Percentiles rank a stretch among this genome's conserved stretches.
These are phyloP conservation scores for Anguilla pacifica DNA, from an alignment of 2,797 vertebrate genomes.

Conservation along the genomic window DNA sequence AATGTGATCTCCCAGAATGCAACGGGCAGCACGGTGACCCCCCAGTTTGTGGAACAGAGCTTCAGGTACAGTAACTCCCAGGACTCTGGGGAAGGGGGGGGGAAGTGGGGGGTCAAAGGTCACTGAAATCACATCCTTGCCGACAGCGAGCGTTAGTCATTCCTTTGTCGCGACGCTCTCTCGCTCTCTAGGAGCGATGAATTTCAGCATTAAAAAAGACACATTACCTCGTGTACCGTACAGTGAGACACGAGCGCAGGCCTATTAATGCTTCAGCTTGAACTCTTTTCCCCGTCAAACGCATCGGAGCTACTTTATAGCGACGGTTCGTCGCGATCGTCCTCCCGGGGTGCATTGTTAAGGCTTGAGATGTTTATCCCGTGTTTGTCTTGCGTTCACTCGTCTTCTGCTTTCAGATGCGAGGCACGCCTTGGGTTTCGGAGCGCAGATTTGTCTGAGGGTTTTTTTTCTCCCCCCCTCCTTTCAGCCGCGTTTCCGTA, in stretches of 20 bases:
- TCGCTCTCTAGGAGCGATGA: background rate
- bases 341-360: conserved; percentile 72
- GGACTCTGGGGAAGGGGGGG: background rate
- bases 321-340: conserved; percentile 70
- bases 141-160: conserved; percentile 6
- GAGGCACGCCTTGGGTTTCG: conserved; percentile 26
- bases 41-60: background rate
- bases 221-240: conserved; percentile 8
- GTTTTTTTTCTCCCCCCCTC: background rate
- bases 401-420: conserved; percentile 66
- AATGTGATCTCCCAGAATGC: conserved; percentile 14
- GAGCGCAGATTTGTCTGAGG: background rate
- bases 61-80: conserved; percentile 9
- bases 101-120: background rate
- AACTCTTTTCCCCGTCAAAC: conserved; percentile 65
- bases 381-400: conserved; percentile 68
- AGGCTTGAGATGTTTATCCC: conserved; percentile 73
- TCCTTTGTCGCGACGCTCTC: background rate
- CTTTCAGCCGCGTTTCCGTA: background rate
- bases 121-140: background rate
- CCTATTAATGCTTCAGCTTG: conserved; percentile 56
- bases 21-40: background rate
- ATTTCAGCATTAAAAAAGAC: background rate
- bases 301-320: conserved; percentile 68
- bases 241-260: background rate